phyloP scores from a whole-genome alignment of 1,140 invertebrate species.

The Liolophura sinensis region DNA sequence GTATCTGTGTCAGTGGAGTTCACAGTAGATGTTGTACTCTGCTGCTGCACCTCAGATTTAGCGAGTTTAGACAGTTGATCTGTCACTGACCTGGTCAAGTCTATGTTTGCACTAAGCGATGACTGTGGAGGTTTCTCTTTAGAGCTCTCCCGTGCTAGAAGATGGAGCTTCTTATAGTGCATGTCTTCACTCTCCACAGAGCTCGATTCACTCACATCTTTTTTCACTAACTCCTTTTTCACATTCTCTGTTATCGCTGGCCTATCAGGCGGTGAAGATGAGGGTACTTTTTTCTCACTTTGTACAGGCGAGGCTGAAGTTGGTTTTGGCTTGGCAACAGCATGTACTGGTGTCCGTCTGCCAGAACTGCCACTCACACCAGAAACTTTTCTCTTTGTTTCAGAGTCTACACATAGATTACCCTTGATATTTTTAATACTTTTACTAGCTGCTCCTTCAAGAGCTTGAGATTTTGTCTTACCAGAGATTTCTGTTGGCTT shows the following conservation, averaged over 20 bases:
- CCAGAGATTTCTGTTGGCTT: no score
- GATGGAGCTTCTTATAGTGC: conserved; percentile 55
- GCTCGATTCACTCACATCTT: not conserved
- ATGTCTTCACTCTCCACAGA: conserved; percentile 36
- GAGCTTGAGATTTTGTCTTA: no score
- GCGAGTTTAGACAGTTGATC: conserved; percentile 48
- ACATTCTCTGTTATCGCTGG: not conserved
- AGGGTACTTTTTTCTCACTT: no score
- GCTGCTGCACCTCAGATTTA: conserved; percentile 21
- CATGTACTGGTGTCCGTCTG: no score
- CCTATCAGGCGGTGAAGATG: no score
- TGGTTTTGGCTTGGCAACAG: no score
- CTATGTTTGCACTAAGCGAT: conserved; percentile 35
- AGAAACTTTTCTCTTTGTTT: no score
- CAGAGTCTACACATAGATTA: no score
- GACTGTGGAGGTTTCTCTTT: conserved; percentile 48
- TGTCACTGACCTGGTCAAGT: conserved; percentile 49
- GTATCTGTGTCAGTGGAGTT: not conserved
- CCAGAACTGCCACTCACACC: no score
- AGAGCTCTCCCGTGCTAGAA: conserved; percentile 24
- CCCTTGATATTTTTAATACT: no score
- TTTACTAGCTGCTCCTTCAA: no score
- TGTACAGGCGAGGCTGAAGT: no score
- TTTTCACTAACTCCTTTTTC: not conserved
- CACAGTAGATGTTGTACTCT: not conserved